Percentiles rank a stretch among this genome's conserved stretches.
Evolutionary conservation across 2,888 invertebrate genomes (phyloP).

Genomic region (Harpalus rubripes): DNA sequence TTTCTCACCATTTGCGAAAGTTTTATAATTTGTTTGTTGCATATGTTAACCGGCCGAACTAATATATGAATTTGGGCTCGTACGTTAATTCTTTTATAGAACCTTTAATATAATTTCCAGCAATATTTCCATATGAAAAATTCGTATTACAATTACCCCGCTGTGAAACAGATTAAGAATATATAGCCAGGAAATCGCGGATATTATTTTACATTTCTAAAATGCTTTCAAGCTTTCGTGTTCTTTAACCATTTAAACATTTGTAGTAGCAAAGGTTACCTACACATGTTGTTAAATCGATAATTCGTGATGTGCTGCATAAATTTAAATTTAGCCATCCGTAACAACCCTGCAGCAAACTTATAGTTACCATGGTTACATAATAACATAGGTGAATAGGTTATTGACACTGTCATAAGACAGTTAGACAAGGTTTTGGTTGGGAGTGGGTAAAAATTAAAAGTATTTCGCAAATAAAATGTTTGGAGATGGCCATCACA

Average conservation of each 20-base stretch:
- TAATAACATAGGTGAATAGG: conserved; percentile 26
- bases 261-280: not conserved
- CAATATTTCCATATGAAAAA: not conserved
- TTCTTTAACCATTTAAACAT: not conserved
- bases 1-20: no score
- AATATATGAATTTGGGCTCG: no score
- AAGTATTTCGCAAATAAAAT: not conserved
- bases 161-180: not conserved
- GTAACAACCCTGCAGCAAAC: conserved; percentile 19
- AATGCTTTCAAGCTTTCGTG: conserved; percentile 6
- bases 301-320: conserved; percentile 36
- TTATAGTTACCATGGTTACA: conserved; percentile 36
- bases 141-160: not conserved
- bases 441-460: conserved; percentile 10
- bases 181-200: not conserved
- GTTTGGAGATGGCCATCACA: not conserved
- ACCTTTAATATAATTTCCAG: no score
- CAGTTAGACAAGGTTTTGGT: conserved; percentile 24
- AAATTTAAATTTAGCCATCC: conserved; percentile 55
- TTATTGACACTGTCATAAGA: conserved; percentile 37
- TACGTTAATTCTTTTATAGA: no score
- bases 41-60: no score
- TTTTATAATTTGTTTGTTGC: no score
- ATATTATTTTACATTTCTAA: conserved; percentile 15
- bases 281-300: conserved; percentile 45